Evolutionary conservation across 64 coral and sea anemone species (phyloP), one percentile per base, ranked within the genome.

Genomic region (Actinia equina): DNA sequence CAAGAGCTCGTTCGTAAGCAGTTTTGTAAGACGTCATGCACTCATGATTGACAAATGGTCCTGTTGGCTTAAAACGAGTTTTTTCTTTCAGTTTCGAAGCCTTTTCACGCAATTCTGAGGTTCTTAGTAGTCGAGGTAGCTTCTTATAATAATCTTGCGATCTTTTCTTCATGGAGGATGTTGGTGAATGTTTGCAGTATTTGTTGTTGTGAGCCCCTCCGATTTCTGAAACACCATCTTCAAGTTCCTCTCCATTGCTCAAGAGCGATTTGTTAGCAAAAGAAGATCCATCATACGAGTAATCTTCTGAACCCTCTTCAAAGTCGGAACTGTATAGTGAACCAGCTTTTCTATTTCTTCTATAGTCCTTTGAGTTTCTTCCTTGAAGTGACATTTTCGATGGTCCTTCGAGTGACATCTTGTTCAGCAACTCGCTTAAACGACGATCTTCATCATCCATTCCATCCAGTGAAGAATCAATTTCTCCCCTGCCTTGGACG

Each of bases 41-140:
- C 22, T 56, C 44, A 46, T 96, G 94, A n/a, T 96, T 83, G 45
- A 67, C 71, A 16, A 86, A 85, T 26, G 83, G 83, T 27, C 43
- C 37, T 70, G 43, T 59, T 57, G 59, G 46, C 18, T 77, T 63
- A n/a, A 7, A 71, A 15, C 12, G 43, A 5, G 10, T 52, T 57
- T 64, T 59, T 12, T 27, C 77, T 78, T 84, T 95, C 16, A 43
- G 20, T 44, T 88, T 63, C 6, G 91, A 60, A 17, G 90, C 85
- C 89, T 93, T 96, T 52, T 83, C 85, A 18, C 88, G 71, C 15
- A 96, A 61, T 65, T 96, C 94, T 3, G 94, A 87, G 16, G 91
- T 96, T 86, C 93, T 90, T 63, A 96, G 71, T 17, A 96, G 51
- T 85, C 88, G 91, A 12, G 94, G 94, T 41, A 93, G 86, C 41